Evolutionary conservation across 2,888 invertebrate genomes (phyloP), one percentile per base, ranked within the genome.

Genomic region (Pemphredon lugubris): DNA sequence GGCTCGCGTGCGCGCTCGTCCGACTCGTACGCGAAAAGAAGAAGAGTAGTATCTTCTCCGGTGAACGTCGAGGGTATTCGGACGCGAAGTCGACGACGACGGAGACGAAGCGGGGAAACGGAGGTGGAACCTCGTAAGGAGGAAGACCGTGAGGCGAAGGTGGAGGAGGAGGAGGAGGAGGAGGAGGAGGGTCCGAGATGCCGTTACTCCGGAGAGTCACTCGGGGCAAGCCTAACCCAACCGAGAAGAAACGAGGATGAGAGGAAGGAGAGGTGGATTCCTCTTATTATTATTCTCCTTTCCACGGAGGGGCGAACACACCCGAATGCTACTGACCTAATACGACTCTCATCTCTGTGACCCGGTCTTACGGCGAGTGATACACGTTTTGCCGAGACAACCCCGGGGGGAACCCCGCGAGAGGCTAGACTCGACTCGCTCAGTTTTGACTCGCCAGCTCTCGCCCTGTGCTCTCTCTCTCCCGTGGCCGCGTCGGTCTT

Each of bases 211-310:
- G 55, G 39, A 75, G 80, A 81, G 75, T 75, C 64, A 69, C 74
- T 75, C 78, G 67, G 68, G 63, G 63, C 78, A 77, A 69, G 75
- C 79, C 84, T 82, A 79, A 82, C 84, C 73, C 73, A 79, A 82
- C 72, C 40, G 67, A 69, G 74, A 69, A 72, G 63, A 71, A 39
- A 50, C 39, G 32, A 48, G 64, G 44, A 54, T 32, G 59, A 45
- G 32, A 45, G 42, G 32, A 51, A 34, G 47, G 51, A 61, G 54
- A 44, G 40, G 45, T 32, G 47, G 21, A 64, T 53, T 55, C 60
- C 47, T 54, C 59, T 47, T 74, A 57, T 77, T 54, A 65, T 77
- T 59, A 58, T 77, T 54, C 59, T 54, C 55, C 64, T 67, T 73
- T 50, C 54, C 60, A 57, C 23, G 50, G 67, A 63, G 61, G n/a